phyloP scores from a whole-genome alignment of 2,888 invertebrate species.

The Agonum fuliginosum region DNA sequence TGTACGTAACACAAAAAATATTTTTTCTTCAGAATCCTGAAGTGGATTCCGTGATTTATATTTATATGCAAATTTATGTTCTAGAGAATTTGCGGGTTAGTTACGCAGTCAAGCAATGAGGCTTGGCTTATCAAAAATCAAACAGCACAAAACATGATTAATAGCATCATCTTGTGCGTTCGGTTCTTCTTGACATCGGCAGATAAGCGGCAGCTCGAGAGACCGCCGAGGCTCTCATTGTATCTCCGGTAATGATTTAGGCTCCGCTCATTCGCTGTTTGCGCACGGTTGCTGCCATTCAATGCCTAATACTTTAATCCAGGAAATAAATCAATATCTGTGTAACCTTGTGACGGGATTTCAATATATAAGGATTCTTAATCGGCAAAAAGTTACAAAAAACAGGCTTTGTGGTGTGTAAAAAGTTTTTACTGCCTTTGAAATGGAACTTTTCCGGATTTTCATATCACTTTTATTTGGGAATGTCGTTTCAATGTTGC shows the following conservation, averaged over 20 bases:
- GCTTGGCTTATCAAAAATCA: constrained; percentile 36
- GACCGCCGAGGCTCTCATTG: constrained; percentile 10
- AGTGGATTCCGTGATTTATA: too few species aligned
- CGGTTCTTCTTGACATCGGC: constrained; percentile 36
- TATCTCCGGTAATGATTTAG: constrained; percentile 51
- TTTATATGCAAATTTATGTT: constrained; percentile 27
- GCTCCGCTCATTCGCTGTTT: constrained; percentile 12
- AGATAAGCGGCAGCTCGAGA: constrained; percentile 4
- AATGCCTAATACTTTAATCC: constrained; percentile 54
- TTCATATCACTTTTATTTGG: constrained; percentile 41
- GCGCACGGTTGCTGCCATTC: constrained; percentile 48
- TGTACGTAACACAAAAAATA: too few species aligned
- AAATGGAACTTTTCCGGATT: constrained; percentile 30
- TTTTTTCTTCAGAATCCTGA: too few species aligned
- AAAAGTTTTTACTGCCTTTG: constrained; percentile 33
- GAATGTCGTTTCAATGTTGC: constrained; percentile 26
- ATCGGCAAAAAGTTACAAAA: constrained; percentile 48
- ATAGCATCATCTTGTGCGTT: constrained; percentile 19
- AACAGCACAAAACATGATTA: constrained; percentile 50
- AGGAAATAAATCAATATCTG: constrained; percentile 50
- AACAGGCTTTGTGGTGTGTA: constrained; percentile 38
- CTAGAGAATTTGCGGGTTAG: constrained; percentile 32
- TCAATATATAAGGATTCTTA: constrained; percentile 56
- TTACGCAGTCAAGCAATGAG: not conserved
- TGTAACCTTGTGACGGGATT: constrained; percentile 52